phyloP scores from a whole-genome alignment of 1,140 invertebrate genomes.

The Drosophila nigromelanica region DNA sequence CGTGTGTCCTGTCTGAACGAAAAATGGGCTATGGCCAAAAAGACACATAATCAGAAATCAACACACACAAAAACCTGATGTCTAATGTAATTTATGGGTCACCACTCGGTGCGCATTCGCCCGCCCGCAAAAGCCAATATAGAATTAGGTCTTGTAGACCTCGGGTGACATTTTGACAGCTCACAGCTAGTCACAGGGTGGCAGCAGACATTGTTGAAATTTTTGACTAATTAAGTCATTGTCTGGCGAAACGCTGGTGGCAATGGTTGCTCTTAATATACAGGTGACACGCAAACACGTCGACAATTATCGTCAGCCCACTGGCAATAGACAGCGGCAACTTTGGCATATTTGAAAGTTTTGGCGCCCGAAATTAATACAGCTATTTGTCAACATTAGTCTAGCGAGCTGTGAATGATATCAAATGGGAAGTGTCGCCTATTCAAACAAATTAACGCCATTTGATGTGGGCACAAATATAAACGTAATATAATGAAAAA shows the following conservation, averaged over 20 bases:
- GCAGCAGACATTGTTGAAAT: conserved; percentile 56
- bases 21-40: conserved; percentile 3
- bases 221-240: conserved; percentile 76
- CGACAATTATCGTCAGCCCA: conserved; percentile 67
- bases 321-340: conserved; percentile 37
- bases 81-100: conserved; percentile 50
- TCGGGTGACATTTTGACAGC: conserved; percentile 45
- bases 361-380: conserved; percentile 57
- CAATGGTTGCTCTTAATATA: conserved; percentile 49
- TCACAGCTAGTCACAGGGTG: background rate
- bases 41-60: conserved; percentile 54
- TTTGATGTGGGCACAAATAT: background rate
- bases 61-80: conserved; percentile 33
- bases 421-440: conserved; percentile 46
- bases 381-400: conserved; percentile 62
- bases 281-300: conserved; percentile 71
- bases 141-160: conserved; percentile 21
- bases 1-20: conserved; percentile 42
- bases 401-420: background rate
- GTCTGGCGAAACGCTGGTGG: conserved; percentile 1
- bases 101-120: background rate
- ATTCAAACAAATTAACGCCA: conserved; percentile 66
- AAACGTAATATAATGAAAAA: too few relatives aligned
- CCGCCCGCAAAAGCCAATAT: conserved; percentile 25
- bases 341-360: conserved; percentile 74